Evolutionary conservation across 2,113 vertebrate species (phyloP).

Genomic region (Pachypanchax playfairii): DNA sequence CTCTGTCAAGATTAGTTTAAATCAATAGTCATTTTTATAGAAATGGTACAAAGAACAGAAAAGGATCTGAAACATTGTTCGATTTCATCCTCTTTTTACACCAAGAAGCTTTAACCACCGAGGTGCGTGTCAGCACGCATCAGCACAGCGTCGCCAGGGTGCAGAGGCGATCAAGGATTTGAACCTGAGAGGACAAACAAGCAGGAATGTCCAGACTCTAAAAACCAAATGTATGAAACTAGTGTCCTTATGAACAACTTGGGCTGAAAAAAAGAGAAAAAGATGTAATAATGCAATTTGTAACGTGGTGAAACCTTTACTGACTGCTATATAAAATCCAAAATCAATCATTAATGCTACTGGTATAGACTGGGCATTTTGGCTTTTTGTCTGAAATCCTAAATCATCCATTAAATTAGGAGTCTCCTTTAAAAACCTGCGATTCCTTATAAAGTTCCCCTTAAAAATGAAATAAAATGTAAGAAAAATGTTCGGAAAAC

Average conservation of each 20-base stretch:
- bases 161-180: slow-evolving; percentile 1
- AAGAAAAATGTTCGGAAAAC: too few species aligned
- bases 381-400: too few species aligned
- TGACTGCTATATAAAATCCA: too few species aligned
- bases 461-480: too few species aligned
- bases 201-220: slow-evolving; percentile 1
- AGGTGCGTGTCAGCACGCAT: slow-evolving; percentile 8
- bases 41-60: slow-evolving; percentile 11
- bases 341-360: too few species aligned
- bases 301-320: too few species aligned
- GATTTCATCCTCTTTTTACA: slow-evolving; percentile 24
- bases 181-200: slow-evolving; percentile 2
- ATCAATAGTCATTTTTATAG: slow-evolving; percentile 16
- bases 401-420: too few species aligned
- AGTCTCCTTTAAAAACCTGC: too few species aligned
- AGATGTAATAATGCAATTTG: too few species aligned
- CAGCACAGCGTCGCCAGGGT: background rate
- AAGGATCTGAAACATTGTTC: background rate
- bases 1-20: slow-evolving; percentile 29
- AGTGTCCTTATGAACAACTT: background rate
- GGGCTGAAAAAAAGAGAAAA: background rate
- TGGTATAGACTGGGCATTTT: too few species aligned
- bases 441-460: too few species aligned
- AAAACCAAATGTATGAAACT: background rate
- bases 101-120: too few species aligned